Base-by-base conservation (phyloP, 2,113 vertebrate species). In the Nesoenas mayeri region DNA sequence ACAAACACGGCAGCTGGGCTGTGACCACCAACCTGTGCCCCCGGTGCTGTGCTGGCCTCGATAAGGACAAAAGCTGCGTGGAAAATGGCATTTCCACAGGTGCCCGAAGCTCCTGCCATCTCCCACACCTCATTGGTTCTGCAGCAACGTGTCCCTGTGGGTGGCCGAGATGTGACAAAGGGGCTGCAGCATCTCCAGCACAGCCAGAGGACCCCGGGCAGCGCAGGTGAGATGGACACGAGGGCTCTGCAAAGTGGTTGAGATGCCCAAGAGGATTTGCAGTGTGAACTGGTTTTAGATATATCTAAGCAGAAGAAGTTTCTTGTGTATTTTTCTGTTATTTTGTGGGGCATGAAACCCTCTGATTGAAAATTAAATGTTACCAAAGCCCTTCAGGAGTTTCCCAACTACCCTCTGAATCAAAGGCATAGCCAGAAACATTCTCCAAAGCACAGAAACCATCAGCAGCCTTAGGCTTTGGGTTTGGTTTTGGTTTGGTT, bases 261-360 rank as follows among this genome's bases (percentile, higher is more conserved):
- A 51, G 88, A 56, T 11, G 18, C 48, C 51, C 3, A 32, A 54
- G 79, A 42, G 64, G 62, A 24, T 78, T 60, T 69, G 48, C 24
- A 40, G 75, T 5, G 1, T 62, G 74, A 88, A 40, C 85, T 73
- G 71, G 28, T 9, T 94, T 73, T 73, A 58, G 67, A n/a, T 24
- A 29, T 79, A 78, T 60, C 56, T 36, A 70, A 82, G 38, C 31
- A 31, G 34, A 74, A 58, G 44, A 73, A 83, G 34, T 40, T 62
- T 72, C 48, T 40, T 44, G 53, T 64, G 5, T 36, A 16, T 65
- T 83, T 83, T 69, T 31, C 58, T 88, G 19, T 92, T 80, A 42
- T 40, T 85, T 82, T 0, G 0, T 0, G 0, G 13, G 69, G 32
- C 7, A 1, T 36, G 74, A 74, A 88, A 86, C 38, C 20, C 56